Percentiles rank a stretch among this genome's conserved stretches.
Evolutionary conservation across 53 echinoderm and acorn worm species (phyloP).

Genomic region (Luidia sarsii): DNA sequence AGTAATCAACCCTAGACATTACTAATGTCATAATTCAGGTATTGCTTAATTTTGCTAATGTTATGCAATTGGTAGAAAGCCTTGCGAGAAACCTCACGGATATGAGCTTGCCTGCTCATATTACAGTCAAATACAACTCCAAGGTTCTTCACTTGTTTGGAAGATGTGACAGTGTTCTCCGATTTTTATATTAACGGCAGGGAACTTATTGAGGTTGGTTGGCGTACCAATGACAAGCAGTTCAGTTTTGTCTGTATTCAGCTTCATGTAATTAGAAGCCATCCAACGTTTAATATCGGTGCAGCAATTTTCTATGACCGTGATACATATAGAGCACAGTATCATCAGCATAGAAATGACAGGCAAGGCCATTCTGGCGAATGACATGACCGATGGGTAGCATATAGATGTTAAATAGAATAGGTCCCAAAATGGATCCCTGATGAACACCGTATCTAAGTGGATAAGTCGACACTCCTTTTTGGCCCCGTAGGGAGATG

Average conservation of each 20-base stretch:
- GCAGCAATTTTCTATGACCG: not conserved
- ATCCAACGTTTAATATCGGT: too few relatives aligned
- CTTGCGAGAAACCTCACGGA: too few relatives aligned
- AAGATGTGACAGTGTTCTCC: not conserved
- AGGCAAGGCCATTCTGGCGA: slow-evolving; percentile 15
- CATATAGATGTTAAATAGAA: slow-evolving; percentile 12
- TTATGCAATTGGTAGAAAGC: not conserved
- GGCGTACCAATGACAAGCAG: slow-evolving; percentile 3
- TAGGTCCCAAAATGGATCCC: not conserved
- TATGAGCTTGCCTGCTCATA: too few relatives aligned
- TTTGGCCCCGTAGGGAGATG: not conserved
- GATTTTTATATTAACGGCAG: not conserved
- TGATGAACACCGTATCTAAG: not conserved
- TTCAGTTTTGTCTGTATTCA: too few relatives aligned
- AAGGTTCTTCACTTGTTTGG: not conserved
- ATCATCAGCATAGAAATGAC: slow-evolving; percentile 61
- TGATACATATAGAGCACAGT: not conserved
- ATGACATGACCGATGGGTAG: slow-evolving; percentile 16
- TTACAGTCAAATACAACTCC: too few relatives aligned
- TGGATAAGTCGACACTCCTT: not conserved
- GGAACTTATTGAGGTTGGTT: not conserved
- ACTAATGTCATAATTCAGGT: not conserved
- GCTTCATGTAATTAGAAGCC: too few relatives aligned
- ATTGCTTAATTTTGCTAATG: not conserved
- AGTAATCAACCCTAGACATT: not conserved